These are phyloP conservation scores for Dicrurus megarhynchus DNA, from an alignment of 2,113 vertebrate species.

Conservation along the genomic window DNA sequence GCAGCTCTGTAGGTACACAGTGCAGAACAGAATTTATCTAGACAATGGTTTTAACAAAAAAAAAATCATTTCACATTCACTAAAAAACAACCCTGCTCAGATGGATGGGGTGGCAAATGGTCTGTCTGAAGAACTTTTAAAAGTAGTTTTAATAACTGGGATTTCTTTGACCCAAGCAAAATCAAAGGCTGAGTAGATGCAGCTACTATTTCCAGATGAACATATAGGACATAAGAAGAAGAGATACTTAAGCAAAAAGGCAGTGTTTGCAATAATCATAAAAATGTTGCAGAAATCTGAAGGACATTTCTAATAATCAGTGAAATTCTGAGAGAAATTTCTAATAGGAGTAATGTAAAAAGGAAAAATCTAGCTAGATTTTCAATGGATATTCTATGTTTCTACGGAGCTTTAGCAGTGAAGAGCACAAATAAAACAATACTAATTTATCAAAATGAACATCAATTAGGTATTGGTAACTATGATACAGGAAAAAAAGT, in stretches of 20 bases:
- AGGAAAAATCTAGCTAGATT: neutral
- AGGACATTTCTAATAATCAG: neutral
- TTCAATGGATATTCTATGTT: neutral
- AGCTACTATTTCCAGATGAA: neutral
- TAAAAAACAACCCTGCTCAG: neutral
- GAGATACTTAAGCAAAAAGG: neutral
- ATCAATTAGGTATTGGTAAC: neutral
- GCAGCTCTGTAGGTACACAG: neutral
- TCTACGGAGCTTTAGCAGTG: neutral
- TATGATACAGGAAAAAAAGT: accelerated
- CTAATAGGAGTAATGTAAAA: neutral
- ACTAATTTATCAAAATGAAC: neutral
- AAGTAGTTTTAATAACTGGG: neutral
- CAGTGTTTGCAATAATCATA: neutral
- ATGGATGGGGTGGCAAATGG: neutral
- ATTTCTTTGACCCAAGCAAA: neutral
- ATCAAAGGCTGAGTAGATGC: neutral
- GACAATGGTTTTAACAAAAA: neutral
- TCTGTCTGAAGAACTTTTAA: neutral
- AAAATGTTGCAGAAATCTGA: neutral
- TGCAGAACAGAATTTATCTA: neutral
- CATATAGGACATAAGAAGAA: neutral
- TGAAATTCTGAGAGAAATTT: neutral
- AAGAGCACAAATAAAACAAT: neutral
- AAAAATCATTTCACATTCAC: neutral